Percentiles rank a stretch among this genome's conserved stretches.
phyloP scores from a whole-genome alignment of 2,113 vertebrate genomes.

The Salvator merianae region DNA sequence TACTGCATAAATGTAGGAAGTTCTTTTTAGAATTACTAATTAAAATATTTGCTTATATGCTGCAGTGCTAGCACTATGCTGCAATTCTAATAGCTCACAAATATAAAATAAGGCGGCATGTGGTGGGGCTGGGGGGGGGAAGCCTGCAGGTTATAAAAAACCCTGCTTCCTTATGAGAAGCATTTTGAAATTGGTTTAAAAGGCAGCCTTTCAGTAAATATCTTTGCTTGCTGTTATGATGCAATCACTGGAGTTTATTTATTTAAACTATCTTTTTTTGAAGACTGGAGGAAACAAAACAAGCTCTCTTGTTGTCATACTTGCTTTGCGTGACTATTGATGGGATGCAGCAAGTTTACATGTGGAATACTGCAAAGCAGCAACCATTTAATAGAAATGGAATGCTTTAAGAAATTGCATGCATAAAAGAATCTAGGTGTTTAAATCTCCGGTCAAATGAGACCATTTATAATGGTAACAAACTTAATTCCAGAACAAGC shows the following conservation, averaged over 20 bases:
- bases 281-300: slow-evolving; percentile 34
- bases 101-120: slow-evolving; percentile 19
- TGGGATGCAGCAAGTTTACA: slow-evolving; percentile 67
- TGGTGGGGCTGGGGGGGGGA: neutral
- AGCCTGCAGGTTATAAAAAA: neutral
- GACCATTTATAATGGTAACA: slow-evolving; percentile 80
- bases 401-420: slow-evolving; percentile 75
- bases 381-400: slow-evolving; percentile 72
- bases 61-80: slow-evolving; percentile 15
- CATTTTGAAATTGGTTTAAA: slow-evolving; percentile 35
- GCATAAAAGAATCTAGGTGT: slow-evolving; percentile 69
- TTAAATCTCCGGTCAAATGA: slow-evolving; percentile 72
- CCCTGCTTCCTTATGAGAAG: slow-evolving; percentile 7
- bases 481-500: slow-evolving; percentile 81
- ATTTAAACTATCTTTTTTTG: slow-evolving; percentile 60
- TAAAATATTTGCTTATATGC: slow-evolving; percentile 2
- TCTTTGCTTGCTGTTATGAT: slow-evolving; percentile 21
- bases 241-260: slow-evolving; percentile 45
- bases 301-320: slow-evolving; percentile 58
- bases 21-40: slow-evolving; percentile 14
- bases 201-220: slow-evolving; percentile 46
- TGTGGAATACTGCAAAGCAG: slow-evolving; percentile 55
- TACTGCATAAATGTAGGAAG: neutral
- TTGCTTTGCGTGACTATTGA: slow-evolving; percentile 68
- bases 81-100: neutral